phyloP scores from a whole-genome alignment of 2,888 invertebrate genomes.

The Odiellus spinosus region DNA sequence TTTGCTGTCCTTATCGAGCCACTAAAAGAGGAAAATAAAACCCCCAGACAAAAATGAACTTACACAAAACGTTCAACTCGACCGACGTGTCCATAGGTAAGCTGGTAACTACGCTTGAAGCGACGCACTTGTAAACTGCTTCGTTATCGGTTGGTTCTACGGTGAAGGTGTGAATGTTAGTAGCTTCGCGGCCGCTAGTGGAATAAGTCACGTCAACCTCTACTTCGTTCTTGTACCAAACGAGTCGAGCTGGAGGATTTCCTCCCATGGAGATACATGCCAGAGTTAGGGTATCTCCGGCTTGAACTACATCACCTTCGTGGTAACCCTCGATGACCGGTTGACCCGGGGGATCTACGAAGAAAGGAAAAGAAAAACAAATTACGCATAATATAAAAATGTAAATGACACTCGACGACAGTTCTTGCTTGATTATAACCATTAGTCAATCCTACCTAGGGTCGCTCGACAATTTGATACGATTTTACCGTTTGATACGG shows the following conservation, averaged over 20 bases:
- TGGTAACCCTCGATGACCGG: constrained; percentile 87
- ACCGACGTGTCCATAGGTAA: constrained; percentile 20
- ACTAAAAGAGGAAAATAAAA: no score
- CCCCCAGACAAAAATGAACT: constrained; percentile 31
- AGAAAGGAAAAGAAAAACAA: neutral
- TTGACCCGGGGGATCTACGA: constrained; percentile 71
- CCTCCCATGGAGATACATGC: constrained; percentile 85
- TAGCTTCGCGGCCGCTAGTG: constrained; percentile 63
- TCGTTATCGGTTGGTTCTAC: constrained; percentile 85
- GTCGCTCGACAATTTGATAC: no score
- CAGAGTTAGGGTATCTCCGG: constrained; percentile 72
- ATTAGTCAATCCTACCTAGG: no score
- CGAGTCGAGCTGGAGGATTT: constrained; percentile 85
- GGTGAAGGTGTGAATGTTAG: constrained; percentile 74
- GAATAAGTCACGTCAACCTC: constrained; percentile 71
- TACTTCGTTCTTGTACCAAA: constrained; percentile 86
- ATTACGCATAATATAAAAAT: no score
- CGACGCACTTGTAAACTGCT: constrained; percentile 83
- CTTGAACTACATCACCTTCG: constrained; percentile 66
- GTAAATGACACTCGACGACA: neutral
- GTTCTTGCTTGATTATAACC: no score
- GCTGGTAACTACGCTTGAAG: constrained; percentile 39
- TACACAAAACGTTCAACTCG: constrained; percentile 68
- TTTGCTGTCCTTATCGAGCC: no score
- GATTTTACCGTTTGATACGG: no score